Evolutionary conservation across 2,888 invertebrate species (phyloP), one percentile per base, ranked within the genome.

Genomic region (Philopedon plagiatum): DNA sequence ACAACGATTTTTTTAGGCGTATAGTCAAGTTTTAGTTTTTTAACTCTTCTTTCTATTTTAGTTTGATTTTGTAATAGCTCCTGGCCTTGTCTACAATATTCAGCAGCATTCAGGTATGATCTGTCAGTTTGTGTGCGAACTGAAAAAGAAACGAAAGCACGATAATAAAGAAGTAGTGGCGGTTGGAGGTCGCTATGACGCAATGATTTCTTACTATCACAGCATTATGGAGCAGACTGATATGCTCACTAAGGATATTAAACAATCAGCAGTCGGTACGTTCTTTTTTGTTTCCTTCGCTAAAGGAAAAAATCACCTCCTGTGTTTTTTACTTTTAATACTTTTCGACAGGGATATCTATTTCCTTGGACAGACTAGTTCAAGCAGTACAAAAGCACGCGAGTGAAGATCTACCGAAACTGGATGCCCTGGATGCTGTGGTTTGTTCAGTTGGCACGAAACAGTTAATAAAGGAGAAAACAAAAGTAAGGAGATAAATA

Each of bases 131-230:
- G 89, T 89, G 2, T 89, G 89, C 76, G 89, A 90, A 76, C 80
- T 88, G 54, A 89, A 87, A 76, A 87, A 87, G 73, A 89, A 88
- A 74, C 86, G 87, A 63, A 87, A 87, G 74, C 86, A 86, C 71
- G 84, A 85, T 15, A 90, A 86, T 75, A 89, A 87, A 79, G 93
- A 89, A 76, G 91, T 96, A 0, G 87, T 98, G 46, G 97, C 97
- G 0, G 93, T 91, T 5, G 98, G 98, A 0, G 97, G 97, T 39
- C 90, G 97, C 78, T 98, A 97, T 80, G 96, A 98, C 84, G 89
- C 89, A 8, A 88, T 97, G 87, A 89, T 98, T 11, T 87, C 89
- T 62, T 90, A 91, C 61, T 93, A 92, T 80, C 90, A 92, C 86
- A 57, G 13, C 7, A 39, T 75, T 19, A 71, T 73, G 68, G 81